These are phyloP conservation scores for Clanis bilineata DNA, from an alignment of 2,888 invertebrate genomes.

Conservation along the genomic window DNA sequence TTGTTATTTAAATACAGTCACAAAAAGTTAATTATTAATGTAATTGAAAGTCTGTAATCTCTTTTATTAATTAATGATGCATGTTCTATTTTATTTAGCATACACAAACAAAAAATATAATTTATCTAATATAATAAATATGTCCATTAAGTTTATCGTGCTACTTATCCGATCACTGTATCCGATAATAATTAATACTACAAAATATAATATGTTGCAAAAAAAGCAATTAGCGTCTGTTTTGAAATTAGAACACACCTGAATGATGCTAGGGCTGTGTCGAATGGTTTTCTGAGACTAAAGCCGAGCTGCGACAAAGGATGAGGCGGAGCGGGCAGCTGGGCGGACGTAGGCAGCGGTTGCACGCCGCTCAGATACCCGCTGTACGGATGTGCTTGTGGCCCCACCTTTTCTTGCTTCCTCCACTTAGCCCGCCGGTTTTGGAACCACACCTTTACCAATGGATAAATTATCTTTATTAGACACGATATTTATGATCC, in stretches of 20 bases:
- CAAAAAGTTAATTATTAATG: neutral
- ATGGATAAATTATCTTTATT: slow-evolving; percentile 16
- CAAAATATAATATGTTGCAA: neutral
- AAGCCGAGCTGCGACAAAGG: slow-evolving; percentile 90
- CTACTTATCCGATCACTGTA: neutral
- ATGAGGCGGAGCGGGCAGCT: slow-evolving; percentile 87
- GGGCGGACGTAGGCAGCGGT: slow-evolving; percentile 84
- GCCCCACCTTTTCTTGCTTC: slow-evolving; percentile 96
- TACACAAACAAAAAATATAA: neutral
- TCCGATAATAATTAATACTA: neutral
- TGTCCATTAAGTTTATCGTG: neutral
- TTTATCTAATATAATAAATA: neutral
- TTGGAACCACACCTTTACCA: slow-evolving; percentile 93
- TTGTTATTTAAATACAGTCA: slow-evolving; percentile 12
- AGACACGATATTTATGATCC: slow-evolving; percentile 14
- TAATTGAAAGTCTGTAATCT: neutral
- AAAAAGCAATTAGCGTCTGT: neutral
- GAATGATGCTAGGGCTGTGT: slow-evolving; percentile 86
- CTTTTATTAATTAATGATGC: neutral
- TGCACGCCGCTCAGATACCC: slow-evolving; percentile 88
- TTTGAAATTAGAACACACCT: slow-evolving; percentile 72
- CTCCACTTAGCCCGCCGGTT: slow-evolving; percentile 96
- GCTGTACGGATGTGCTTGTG: slow-evolving; percentile 94
- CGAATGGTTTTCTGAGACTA: slow-evolving; percentile 88
- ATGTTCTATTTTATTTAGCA: neutral